Percentiles rank a stretch among this genome's conserved stretches.
Conservation (phyloP, 2,888 invertebrate species). For the Acholoe squamosa region DNA sequence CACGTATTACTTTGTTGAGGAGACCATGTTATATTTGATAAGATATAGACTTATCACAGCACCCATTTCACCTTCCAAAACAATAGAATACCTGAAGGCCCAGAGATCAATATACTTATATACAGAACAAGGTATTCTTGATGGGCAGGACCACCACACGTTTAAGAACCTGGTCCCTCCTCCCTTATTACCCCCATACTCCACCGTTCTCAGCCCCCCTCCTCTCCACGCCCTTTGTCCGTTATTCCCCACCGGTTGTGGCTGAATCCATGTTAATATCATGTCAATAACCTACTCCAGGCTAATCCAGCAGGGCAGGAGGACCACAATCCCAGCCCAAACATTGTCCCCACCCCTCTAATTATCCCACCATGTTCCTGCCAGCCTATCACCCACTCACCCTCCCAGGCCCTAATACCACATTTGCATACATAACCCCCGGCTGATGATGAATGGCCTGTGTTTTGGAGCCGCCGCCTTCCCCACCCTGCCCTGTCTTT, state of each 20-base stretch:
- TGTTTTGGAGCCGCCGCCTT: conserved; percentile 7
- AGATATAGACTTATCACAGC: too few species aligned
- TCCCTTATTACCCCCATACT: too few species aligned
- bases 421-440: conserved; percentile 57
- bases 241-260: neutral
- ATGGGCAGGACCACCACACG: too few species aligned
- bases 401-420: conserved; percentile 45
- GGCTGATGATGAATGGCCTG: conserved; percentile 45
- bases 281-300: conserved; percentile 37
- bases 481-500: neutral
- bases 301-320: neutral
- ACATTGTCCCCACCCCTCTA: conserved; percentile 45
- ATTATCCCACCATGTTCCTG: conserved; percentile 28
- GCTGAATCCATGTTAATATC: conserved; percentile 56
- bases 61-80: too few species aligned
- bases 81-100: too few species aligned
- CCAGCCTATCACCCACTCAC: neutral
- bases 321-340: conserved; percentile 52
- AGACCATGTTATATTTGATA: too few species aligned
- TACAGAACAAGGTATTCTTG: too few species aligned
- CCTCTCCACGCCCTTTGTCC: neutral
- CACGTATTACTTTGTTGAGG: too few species aligned
- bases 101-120: too few species aligned
- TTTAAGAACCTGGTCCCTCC: neutral
- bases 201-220: neutral